phyloP scores from a whole-genome alignment of 2,113 vertebrate species.

The Lepidiolamprologus cunningtoni region DNA sequence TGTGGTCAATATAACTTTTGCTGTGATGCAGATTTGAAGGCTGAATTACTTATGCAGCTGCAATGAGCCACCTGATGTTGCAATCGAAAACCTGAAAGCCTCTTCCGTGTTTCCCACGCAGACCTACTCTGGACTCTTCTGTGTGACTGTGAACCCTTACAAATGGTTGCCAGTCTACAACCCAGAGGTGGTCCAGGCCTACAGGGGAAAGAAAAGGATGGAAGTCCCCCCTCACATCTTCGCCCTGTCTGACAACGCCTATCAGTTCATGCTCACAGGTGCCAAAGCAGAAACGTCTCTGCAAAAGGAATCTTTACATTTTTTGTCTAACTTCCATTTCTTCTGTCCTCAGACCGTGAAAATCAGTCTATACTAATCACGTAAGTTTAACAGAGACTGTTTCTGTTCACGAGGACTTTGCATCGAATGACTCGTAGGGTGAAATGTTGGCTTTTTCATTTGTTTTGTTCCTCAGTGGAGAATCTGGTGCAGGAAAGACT shows the following conservation, averaged over 20 bases:
- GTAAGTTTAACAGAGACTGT: constrained; percentile 40
- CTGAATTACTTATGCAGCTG: fast-evolving
- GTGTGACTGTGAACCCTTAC: constrained; percentile 64
- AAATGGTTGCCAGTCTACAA: constrained; percentile 78
- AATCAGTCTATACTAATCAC: constrained; percentile 79
- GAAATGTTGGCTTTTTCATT: neutral
- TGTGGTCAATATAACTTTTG: neutral
- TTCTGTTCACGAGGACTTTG: neutral
- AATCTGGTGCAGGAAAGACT: constrained; percentile 75
- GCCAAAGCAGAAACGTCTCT: neutral
- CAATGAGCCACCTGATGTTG: neutral
- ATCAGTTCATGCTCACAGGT: constrained; percentile 83
- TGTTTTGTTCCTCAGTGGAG: neutral
- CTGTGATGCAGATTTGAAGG: neutral
- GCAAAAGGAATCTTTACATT: neutral
- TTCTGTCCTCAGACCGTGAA: constrained; percentile 65
- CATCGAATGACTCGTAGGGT: neutral
- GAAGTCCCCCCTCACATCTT: constrained; percentile 86
- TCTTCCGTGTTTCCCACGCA: neutral
- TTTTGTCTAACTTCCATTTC: neutral
- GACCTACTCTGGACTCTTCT: constrained; percentile 78
- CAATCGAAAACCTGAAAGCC: neutral
- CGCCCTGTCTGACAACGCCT: constrained; percentile 81
- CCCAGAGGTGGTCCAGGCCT: constrained; percentile 65
- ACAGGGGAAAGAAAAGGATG: constrained; percentile 82